Evolutionary conservation across 2,888 invertebrate species (phyloP), one percentile per base, ranked within the genome.

Genomic region (Thera obeliscata): DNA sequence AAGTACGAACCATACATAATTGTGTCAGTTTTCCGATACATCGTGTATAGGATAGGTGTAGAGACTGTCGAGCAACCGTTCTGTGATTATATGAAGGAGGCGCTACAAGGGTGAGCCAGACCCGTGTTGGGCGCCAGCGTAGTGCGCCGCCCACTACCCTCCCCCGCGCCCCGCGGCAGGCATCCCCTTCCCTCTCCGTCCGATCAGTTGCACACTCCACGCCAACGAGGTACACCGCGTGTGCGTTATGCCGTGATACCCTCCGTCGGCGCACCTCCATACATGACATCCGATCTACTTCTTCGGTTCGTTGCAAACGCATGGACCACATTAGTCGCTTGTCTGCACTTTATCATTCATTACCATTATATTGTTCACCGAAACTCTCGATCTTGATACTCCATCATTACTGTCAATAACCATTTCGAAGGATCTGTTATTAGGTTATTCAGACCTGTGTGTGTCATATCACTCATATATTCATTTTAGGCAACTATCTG

Each of bases 241-340:
- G 87, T 86, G 91, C 88, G 92, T 83, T 84, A 93, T 92, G 93
- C 86, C 86, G 90, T 81, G 82, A 81, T 74, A 81, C 79, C 83
- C 84, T 79, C 86, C 86, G 90, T 82, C 90, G 85, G 88, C 87
- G 88, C 85, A 85, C 82, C 90, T 84, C 78, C 89, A 89, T 87
- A 74, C 74, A 88, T 88, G 87, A 91, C 87, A 86, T 81, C 87
- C 84, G 87, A 85, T 81, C 89, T 86, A 82, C 86, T 82, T 84
- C 80, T 81, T 88, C 87, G 93, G 93, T 93, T 93, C 93, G 93
- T 93, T 90, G 92, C 92, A 88, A 80, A 88, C 89, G 93, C 93
- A 93, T 93, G 93, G 83, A 88, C 93, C 93, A 92, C 90, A 83
- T 84, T 93, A 93, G 92, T 89, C 81, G 93, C 93, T 93, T 93